Base-by-base conservation (phyloP, 37 sponge, comb jelly and placozoan genomes). In the Chondrilla cf. caribensis region DNA sequence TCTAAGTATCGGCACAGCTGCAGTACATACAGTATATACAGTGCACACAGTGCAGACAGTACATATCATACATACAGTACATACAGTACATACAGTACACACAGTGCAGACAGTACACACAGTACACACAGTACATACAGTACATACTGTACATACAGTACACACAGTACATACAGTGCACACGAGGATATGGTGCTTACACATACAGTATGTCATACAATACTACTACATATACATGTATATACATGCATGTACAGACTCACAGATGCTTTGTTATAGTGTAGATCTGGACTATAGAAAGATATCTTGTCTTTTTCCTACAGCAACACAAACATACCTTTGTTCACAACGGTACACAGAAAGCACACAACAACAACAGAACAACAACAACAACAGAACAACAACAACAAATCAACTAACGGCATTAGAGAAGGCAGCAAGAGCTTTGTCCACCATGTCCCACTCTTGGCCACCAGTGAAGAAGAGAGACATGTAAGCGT, bases 201-300 rank as follows among this genome's bases (percentile, higher is more conserved):
- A 55, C 57, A 55, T 55, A 19, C 11, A 55, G 17, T 55, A 19
- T 55, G 17, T 55, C 57, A 11, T 55, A 17, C 57, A 55, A 17
- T 55, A 55, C 11, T 55, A 17, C 17, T 19, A 55, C 17, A 55
- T 19, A 55, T 19, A 17, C 17, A n/a, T n/a, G n/a, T n/a, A n/a
- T n/a, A n/a, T n/a, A n/a, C n/a, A n/a, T n/a, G n/a, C n/a, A n/a
- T n/a, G n/a, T 19, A 62, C 64, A 62, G 0, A 86, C 89, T 89
- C 38, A 90, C 94, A 22, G 88, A 81, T 0, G 92, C 92, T 75
- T 54, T 90, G 62, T 94, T 94, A 78, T 70, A 94, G 77, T 94
- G 94, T 24, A 91, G 77, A 43, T 94, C 94, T 33, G 94, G 84
- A 80, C 79, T 88, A 81, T 79, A 78, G 47, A 62, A 73, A 0